phyloP scores from a whole-genome alignment of 2,888 invertebrate genomes.

The Harmothoe impar region DNA sequence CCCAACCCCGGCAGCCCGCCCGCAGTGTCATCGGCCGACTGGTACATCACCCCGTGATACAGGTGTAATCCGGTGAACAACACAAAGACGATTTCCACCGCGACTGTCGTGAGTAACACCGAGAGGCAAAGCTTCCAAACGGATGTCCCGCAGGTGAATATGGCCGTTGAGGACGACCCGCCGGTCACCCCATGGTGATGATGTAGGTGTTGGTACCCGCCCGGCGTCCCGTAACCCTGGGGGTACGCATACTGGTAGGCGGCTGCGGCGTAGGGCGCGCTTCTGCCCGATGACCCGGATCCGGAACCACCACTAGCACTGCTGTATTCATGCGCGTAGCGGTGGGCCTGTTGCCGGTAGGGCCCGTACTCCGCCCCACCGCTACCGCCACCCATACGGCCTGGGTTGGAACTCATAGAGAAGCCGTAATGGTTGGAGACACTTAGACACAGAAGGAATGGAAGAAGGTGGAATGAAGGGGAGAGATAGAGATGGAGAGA shows the following conservation, averaged over 20 bases:
- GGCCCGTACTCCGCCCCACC: background rate
- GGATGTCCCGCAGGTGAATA: slow-evolving; percentile 49
- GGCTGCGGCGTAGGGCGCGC: slow-evolving; percentile 32
- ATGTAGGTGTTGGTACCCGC: background rate
- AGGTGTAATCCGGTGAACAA: slow-evolving; percentile 53
- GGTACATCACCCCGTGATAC: slow-evolving; percentile 57
- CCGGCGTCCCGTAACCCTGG: background rate
- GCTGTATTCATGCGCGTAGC: slow-evolving; percentile 15
- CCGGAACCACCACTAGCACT: background rate
- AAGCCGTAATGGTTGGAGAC: too few species aligned
- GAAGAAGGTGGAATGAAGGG: too few species aligned
- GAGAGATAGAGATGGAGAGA: too few species aligned
- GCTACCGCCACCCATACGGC: background rate
- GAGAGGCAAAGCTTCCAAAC: slow-evolving; percentile 49
- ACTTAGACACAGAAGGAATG: too few species aligned
- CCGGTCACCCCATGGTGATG: background rate
- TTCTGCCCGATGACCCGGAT: background rate
- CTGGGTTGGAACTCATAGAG: background rate
- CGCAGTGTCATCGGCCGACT: background rate
- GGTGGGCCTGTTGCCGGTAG: background rate
- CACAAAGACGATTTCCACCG: slow-evolving; percentile 50
- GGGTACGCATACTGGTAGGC: slow-evolving; percentile 59
- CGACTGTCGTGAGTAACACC: slow-evolving; percentile 46
- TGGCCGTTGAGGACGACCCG: background rate
- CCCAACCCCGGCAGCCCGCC: slow-evolving; percentile 40